Base-by-base conservation (phyloP, 30 jellyfish, hydroid and myxozoan genomes). In the Hydractinia echinata region DNA sequence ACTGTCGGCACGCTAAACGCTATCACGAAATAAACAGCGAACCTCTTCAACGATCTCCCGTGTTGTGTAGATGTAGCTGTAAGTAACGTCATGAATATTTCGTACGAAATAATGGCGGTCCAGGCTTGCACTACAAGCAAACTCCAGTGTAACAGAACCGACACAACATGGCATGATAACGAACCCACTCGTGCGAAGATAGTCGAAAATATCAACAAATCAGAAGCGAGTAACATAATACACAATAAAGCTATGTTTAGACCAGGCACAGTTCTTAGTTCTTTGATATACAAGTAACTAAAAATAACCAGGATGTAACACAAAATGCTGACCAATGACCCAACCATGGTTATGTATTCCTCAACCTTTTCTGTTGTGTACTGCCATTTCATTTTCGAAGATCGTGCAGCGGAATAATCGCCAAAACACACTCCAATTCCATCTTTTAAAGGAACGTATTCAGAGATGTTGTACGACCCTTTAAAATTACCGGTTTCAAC, bases 121-220 rank as follows among this genome's bases (percentile, higher is more conserved):
- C 85, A 77, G 5, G 15, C 18, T 19, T 53, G 58, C 11, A 55
- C 81, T 21, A 54, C 8, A 10, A 77, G 76, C 19, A 77, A 54
- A 21, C 62, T 51, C 85, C 85, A 77, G 39, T 77, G 85, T 14
- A 77, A 50, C 10, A 30, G 39, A 54, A 77, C 74, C 8, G 85
- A 79, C 30, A 54, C n/a, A 5, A 58, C 8, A 16, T 55, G 55
- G 82, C 85, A 77, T 8, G 76, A 9, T 8, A 55, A 9, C 30
- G 8, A 10, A 18, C 3, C 55, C 30, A 48, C 14, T 20, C 18
- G 39, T 20, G 53, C 21, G 7, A n/a, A 54, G 18, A 66, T 9
- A 5, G 80, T 77, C 16, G 76, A 20, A 9, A 20, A 55, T 11
- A 54, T 30, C 13, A 77, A 48, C 20, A 61, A 10, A 55, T 77